phyloP scores from a whole-genome alignment of 2,113 vertebrate genomes.

The Aphelocoma coerulescens region DNA sequence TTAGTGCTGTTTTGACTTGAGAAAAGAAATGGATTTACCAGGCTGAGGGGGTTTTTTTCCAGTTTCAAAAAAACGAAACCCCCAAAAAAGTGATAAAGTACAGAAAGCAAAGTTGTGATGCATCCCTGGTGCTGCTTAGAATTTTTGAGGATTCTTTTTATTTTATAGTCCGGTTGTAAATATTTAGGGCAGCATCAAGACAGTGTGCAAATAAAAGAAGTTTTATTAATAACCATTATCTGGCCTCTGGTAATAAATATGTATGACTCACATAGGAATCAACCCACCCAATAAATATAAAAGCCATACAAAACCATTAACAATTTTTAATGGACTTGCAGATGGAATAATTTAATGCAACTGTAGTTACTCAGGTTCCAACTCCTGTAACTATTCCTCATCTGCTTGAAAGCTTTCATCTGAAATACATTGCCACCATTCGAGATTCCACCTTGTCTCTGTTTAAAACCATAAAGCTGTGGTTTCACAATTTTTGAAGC shows the following conservation, averaged over 20 bases:
- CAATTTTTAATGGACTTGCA: constrained; percentile 58
- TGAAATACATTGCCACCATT: constrained; percentile 29
- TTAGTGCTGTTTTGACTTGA: not conserved
- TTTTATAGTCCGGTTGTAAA: constrained; percentile 34
- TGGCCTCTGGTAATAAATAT: constrained; percentile 49
- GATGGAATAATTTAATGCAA: constrained; percentile 58
- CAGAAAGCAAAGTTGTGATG: not conserved
- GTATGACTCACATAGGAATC: constrained; percentile 39
- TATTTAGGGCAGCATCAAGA: constrained; percentile 32
- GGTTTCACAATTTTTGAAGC: constrained; percentile 35
- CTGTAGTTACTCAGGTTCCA: constrained; percentile 24
- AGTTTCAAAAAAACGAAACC: not conserved
- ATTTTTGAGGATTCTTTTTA: not conserved
- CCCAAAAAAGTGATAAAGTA: not conserved
- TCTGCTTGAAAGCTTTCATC: constrained; percentile 45
- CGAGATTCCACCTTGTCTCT: constrained; percentile 33
- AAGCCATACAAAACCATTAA: constrained; percentile 52
- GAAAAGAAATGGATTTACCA: not conserved
- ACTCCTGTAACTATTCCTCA: constrained; percentile 37
- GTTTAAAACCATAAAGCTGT: constrained; percentile 25
- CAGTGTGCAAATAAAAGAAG: constrained; percentile 57
- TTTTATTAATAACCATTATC: constrained; percentile 64
- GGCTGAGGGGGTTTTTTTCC: not conserved
- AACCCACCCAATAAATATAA: constrained; percentile 56
- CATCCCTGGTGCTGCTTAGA: not conserved